phyloP scores from a whole-genome alignment of 1,140 invertebrate genomes.

The Manduca sexta region DNA sequence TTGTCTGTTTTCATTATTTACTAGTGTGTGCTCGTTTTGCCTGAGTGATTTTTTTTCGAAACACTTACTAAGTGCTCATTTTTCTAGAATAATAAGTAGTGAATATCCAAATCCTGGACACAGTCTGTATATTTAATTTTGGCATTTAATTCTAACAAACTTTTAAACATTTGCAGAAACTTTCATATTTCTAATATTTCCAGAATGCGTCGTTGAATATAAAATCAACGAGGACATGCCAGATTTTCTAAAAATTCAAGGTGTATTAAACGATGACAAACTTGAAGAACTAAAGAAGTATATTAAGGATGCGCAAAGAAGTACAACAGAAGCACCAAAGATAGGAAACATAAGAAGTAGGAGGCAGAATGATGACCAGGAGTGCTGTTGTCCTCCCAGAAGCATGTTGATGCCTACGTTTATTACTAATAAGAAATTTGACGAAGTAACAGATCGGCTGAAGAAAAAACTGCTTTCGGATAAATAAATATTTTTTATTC shows the following conservation, averaged over 20 bases:
- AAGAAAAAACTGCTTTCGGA: not conserved
- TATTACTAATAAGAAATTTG: constrained; percentile 17
- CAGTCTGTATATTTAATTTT: no score
- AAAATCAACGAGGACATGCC: constrained; percentile 31
- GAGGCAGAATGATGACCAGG: not conserved
- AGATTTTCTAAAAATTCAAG: constrained; percentile 30
- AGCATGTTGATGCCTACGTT: constrained; percentile 22
- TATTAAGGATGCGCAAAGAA: not conserved
- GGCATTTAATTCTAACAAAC: no score
- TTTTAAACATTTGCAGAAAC: no score
- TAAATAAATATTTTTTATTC: no score
- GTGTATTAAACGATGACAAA: constrained; percentile 25
- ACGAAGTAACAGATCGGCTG: constrained; percentile 6
- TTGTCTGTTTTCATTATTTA: no score
- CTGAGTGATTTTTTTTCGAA: no score
- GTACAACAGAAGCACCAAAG: not conserved
- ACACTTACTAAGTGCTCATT: no score
- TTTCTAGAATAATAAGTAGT: no score
- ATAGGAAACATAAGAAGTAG: constrained; percentile 9
- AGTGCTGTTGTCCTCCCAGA: constrained; percentile 32
- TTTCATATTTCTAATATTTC: no score
- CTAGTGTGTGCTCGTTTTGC: no score
- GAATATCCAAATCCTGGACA: no score
- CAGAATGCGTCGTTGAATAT: constrained; percentile 36
- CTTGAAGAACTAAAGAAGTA: constrained; percentile 15